A percentile compares a stretch with the other conserved stretches of the same genome.
Evolutionary conservation across 2,797 vertebrate genomes (phyloP).

Genomic region (Chaetophractus vellerosus): DNA sequence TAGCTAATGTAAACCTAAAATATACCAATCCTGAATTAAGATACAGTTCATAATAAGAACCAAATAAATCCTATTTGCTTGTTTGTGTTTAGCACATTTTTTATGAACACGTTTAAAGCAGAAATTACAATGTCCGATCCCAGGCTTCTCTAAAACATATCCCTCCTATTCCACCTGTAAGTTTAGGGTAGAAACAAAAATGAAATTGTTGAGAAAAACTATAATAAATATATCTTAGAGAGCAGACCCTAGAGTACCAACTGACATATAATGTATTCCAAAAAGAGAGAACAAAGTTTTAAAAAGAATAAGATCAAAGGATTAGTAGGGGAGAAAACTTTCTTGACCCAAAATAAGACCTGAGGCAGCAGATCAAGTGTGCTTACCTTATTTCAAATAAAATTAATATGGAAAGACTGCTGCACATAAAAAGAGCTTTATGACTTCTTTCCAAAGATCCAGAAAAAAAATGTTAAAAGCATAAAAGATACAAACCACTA

Average conservation of each 20-base stretch:
- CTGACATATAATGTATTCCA: background rate
- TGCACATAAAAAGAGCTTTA: background rate
- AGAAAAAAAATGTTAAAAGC: slow-evolving; percentile 20
- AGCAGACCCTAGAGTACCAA: background rate
- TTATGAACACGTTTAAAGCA: background rate
- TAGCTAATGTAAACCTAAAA: background rate
- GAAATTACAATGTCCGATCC: background rate
- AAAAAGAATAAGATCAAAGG: background rate
- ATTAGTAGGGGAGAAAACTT: background rate
- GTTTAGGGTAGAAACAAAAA: slow-evolving; percentile 1
- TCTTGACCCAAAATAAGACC: background rate
- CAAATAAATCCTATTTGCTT: background rate
- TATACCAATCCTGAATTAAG: background rate
- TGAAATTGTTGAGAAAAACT: slow-evolving; percentile 18
- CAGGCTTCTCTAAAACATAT: slow-evolving; percentile 4
- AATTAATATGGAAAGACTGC: background rate
- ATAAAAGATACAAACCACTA: background rate
- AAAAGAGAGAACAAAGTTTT: background rate
- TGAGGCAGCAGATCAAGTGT: background rate
- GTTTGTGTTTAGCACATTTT: background rate
- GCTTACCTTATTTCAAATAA: background rate
- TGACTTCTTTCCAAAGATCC: background rate
- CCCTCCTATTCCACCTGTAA: background rate
- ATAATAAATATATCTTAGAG: background rate
- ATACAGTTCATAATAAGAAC: background rate